Conservation (phyloP, 2,113 vertebrate species). For the Notarius lentiginosus region DNA sequence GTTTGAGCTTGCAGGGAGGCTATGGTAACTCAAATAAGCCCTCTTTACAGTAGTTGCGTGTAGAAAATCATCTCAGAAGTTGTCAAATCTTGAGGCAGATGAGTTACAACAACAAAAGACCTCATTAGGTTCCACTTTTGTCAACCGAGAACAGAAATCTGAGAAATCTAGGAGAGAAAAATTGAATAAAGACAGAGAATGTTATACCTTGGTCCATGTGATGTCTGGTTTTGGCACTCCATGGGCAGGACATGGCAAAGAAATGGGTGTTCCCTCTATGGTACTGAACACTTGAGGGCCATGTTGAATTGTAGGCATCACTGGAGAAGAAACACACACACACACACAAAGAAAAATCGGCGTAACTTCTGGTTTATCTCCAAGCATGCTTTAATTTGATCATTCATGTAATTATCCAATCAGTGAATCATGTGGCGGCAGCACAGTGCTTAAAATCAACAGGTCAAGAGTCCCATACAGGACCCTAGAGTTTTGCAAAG, state of each 20-base stretch:
- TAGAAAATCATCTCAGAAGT: neutral
- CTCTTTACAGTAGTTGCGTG: neutral
- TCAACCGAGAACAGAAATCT: too few relatives aligned
- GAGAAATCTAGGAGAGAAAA: too few relatives aligned
- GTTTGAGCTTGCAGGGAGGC: neutral
- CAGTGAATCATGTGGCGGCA: neutral
- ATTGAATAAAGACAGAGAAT: neutral
- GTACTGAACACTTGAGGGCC: conserved; percentile 94
- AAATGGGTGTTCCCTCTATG: conserved; percentile 84
- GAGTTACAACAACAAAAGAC: too few relatives aligned
- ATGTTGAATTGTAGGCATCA: conserved; percentile 88
- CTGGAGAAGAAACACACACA: conserved; percentile 66
- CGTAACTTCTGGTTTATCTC: neutral
- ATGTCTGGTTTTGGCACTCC: conserved; percentile 87
- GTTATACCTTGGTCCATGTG: conserved; percentile 88
- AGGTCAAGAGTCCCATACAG: neutral
- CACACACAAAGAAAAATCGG: neutral
- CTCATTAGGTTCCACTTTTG: too few relatives aligned
- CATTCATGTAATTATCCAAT: neutral
- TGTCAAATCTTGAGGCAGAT: neutral
- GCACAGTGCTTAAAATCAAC: neutral
- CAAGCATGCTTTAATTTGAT: neutral
- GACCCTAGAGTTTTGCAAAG: neutral
- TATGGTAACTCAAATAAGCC: neutral
- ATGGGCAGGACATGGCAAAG: conserved; percentile 83